Evolutionary conservation across 2,888 invertebrate species (phyloP), one percentile per base, ranked within the genome.

Genomic region (Hirtodrosophila trivittata): DNA sequence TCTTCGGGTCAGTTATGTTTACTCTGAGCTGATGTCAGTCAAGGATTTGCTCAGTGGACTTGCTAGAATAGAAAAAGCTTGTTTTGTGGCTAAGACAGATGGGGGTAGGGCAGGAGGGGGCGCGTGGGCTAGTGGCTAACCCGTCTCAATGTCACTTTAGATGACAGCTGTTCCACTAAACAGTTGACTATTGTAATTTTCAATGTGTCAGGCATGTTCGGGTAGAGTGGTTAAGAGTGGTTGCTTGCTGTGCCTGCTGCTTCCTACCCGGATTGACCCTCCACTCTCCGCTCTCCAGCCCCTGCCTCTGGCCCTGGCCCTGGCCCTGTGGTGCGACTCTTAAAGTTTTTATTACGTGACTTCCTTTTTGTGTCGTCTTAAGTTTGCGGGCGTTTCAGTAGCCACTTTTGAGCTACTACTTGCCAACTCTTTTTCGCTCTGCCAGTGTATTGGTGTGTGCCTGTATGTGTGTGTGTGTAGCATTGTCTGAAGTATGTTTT

Each of bases 341-440:
- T 54, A 68, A 77, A 68, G 73, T 70, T 86, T 77, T 73, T 77
- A 82, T 64, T 82, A 75, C 85, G 59, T 70, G 82, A 84, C 87
- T 81, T 77, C 52, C 73, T 66, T 63, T 72, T 66, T 66, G 68
- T 75, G 78, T 75, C 63, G 39, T 58, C 73, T 54, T 47, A 58
- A 71, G 68, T 68, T 80, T 63, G 66, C 76, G 33, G 51, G 56
- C 54, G 47, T 55, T 54, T 65, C 49, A 45, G 52, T 37, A 47
- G 72, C 64, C 66, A 75, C 57, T 66, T 56, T 62, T 62, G 37
- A 49, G 74, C 50, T 50, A 38, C 41, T 30, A 45, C 33, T 54
- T 41, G 45, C 28, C 37, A 56, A 57, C 56, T 58, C 67, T 39
- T 43, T 50, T 16, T 9, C 10, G 12, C 10, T n/a, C 30, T 32